Base-by-base conservation (phyloP, 2,797 vertebrate genomes). In the Trachurus trachurus region DNA sequence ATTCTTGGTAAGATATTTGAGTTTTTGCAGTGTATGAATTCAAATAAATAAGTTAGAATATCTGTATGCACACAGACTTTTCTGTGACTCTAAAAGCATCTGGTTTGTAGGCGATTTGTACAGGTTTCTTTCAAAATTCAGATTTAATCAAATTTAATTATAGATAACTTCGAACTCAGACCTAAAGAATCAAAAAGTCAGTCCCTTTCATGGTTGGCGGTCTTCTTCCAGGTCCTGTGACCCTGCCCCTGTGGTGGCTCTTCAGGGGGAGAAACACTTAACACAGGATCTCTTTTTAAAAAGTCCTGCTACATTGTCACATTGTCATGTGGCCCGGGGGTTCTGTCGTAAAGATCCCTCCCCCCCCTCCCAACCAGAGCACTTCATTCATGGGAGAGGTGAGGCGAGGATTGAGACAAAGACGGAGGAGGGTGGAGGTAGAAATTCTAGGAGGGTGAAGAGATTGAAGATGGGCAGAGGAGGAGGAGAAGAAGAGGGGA, bases 301-400 rank as follows among this genome's bases (percentile, higher is more conserved):
- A 90, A 86, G 86, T 76, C 60, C 88, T 57, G 82, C 90, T 83
- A 83, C 90, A 94, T 92, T 94, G 93, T 93, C 90, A 90, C 92
- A 95, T 95, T 95, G 94, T 95, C 91, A 96, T 95, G 94, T 90
- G 94, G 90, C 91, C 90, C 89, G 83, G 84, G 87, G 90, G 89
- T 90, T 84, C 67, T 42, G 72, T 77, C 42, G 90, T 88, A 94
- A 94, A 94, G 90, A 8, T 53, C 52, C 21, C 31, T 12, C 66
- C 40, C 26, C 40, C 26, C 12, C 40, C 17, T 19, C 21, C 26
- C 75, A 89, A 88, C 89, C 78, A 77, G 64, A 90, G 66, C 58
- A 39, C 47, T 47, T 78, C 86, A 89, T 91, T 91, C 80, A 82
- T 72, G 56, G 70, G 64, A 83, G 81, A 79, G 76, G 79, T 82